A percentile compares a stretch with the other conserved stretches of the same genome.
These are phyloP conservation scores for Thera britannica DNA, from an alignment of 2,888 invertebrate genomes.

Conservation along the genomic window DNA sequence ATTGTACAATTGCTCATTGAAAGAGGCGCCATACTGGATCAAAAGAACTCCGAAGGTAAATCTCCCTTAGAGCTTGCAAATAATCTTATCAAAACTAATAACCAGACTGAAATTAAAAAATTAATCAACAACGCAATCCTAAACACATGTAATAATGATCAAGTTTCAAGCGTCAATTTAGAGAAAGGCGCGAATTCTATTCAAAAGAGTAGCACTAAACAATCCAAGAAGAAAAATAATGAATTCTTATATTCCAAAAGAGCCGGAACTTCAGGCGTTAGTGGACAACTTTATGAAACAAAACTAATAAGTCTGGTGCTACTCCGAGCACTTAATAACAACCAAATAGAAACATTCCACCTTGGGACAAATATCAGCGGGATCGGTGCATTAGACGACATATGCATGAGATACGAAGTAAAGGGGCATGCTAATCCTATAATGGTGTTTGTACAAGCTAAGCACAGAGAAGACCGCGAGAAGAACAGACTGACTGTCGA, in stretches of 20 bases:
- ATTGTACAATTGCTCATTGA: constrained; percentile 40
- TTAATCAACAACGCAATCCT: constrained; percentile 8
- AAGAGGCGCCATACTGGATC: constrained; percentile 38
- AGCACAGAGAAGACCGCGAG: constrained; percentile 50
- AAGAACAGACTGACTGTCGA: constrained; percentile 47
- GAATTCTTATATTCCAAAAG: constrained; percentile 32
- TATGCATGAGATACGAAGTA: constrained; percentile 50
- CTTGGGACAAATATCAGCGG: constrained; percentile 53
- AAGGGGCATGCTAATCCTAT: constrained; percentile 36
- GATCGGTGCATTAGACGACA: constrained; percentile 54
- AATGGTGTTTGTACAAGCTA: constrained; percentile 53
- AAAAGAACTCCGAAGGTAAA: constrained; percentile 37
- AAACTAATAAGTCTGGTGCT: constrained; percentile 51
- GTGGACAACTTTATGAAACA: constrained; percentile 45
- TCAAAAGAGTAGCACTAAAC: constrained; percentile 9
- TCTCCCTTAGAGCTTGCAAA: constrained; percentile 44
- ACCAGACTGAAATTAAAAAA: constrained; percentile 22
- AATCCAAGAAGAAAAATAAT: constrained; percentile 16
- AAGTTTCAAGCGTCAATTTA: constrained; percentile 5
- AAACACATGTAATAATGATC: constrained; percentile 6
- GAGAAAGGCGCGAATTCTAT: not conserved
- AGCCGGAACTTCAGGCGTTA: constrained; percentile 38
- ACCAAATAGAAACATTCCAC: constrained; percentile 45
- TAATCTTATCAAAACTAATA: constrained; percentile 17
- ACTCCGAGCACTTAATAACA: constrained; percentile 47